Evolutionary conservation across 2,888 invertebrate genomes (phyloP), one percentile per base, ranked within the genome.

Genomic region (Prosapia bicincta): DNA sequence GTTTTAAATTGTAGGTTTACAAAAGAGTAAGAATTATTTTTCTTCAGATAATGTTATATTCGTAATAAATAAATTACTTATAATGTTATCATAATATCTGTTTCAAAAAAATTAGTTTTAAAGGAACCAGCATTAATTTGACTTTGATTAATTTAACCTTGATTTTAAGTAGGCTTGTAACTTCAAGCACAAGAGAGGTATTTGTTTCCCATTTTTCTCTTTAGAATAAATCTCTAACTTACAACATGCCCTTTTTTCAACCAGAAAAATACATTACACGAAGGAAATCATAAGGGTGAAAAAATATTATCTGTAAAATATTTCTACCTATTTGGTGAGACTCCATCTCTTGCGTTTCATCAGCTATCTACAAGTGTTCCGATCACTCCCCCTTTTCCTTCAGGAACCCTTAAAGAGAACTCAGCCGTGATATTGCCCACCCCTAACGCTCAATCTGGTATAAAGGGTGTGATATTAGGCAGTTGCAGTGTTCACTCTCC

Each of bases 401-500:
- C 54, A 54, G 54, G 54, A 54, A 54, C 54, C 54, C 54, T 54
- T 54, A 54, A 54, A 54, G 54, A n/a, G 54, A 54, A 54, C 54
- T 54, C 20, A 54, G 54, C 20, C 54, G 54, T 54, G 54, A 54
- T 54, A 54, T 54, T 54, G 13, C 20, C 54, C 54, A 54, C n/a
- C 54, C 54, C 54, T 54, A 54, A n/a, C 13, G 5, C 38, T 54
- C 54, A 54, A 54, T 54, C 54, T 20, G 54, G 54, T 9, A 54
- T 54, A 54, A 20, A 54, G 54, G 54, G 54, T 54, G 54, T 54
- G 54, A 54, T 54, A 54, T 54, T 54, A 54, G 20, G 54, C 13
- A 10, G 20, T 13, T 3, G 5, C 38, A 5, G 30, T 13, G 5
- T 13, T 13, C 54, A n/a, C 54, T n/a, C 20, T 20, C 30, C 38